These are phyloP conservation scores for Typhlichthys subterraneus DNA, from an alignment of 2,797 vertebrate species.

Conservation along the genomic window DNA sequence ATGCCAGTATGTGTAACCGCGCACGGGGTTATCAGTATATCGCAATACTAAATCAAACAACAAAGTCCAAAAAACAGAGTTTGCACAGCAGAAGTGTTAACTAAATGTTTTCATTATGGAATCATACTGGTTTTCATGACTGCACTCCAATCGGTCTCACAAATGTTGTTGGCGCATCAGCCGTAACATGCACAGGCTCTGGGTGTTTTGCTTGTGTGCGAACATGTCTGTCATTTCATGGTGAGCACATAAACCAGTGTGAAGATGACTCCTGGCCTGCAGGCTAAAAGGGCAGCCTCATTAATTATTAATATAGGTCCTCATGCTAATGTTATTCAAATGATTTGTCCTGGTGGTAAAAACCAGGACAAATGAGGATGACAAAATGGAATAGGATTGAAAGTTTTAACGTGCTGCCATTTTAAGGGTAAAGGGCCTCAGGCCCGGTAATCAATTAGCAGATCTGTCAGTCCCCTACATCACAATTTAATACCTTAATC, in stretches of 20 bases:
- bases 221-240: neutral
- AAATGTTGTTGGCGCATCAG: neutral
- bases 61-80: constrained; percentile 49
- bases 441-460: constrained; percentile 80
- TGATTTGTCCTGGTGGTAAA: neutral
- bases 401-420: constrained; percentile 77
- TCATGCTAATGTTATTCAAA: too few relatives aligned
- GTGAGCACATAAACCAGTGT: constrained; percentile 35
- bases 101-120: neutral
- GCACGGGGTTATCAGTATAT: too few relatives aligned
- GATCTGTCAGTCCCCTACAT: constrained; percentile 80
- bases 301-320: too few relatives aligned
- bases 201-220: too few relatives aligned
- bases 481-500: constrained; percentile 88
- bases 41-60: constrained; percentile 23
- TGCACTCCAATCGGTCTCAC: too few relatives aligned
- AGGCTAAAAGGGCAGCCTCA: too few relatives aligned
- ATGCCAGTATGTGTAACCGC: constrained; percentile 7
- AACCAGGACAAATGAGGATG: constrained; percentile 32
- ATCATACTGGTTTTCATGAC: neutral
- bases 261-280: constrained; percentile 8
- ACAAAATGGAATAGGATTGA: constrained; percentile 73
- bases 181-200: too few relatives aligned
- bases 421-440: constrained; percentile 59
- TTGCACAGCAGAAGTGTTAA: constrained; percentile 7